Evolutionary conservation across 1,140 invertebrate species (phyloP).

Genomic region (Drosophila hydei): DNA sequence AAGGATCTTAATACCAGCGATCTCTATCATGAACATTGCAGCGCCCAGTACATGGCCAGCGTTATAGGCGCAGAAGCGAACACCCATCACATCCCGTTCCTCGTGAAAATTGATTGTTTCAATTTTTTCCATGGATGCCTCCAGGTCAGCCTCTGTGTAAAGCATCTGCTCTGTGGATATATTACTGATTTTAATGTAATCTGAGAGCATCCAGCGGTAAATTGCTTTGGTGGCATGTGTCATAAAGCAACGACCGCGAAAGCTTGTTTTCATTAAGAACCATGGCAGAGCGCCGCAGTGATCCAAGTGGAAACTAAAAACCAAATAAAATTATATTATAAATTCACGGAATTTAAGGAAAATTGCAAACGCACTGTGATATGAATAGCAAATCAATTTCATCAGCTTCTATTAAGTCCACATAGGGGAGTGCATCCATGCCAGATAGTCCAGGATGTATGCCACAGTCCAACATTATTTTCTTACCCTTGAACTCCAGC

Average conservation of each 20-base stretch:
- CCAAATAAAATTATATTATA: neutral
- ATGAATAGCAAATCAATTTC: slow-evolving; percentile 98
- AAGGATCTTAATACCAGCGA: slow-evolving; percentile 97
- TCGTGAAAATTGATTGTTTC: slow-evolving; percentile 99
- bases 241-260: slow-evolving; percentile 99
- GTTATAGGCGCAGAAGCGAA: slow-evolving; percentile 99
- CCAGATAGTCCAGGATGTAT: slow-evolving; percentile 99
- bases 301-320: slow-evolving; percentile 97
- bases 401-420: slow-evolving; percentile 98
- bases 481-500: slow-evolving; percentile 99
- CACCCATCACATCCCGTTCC: slow-evolving; percentile 98
- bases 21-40: slow-evolving; percentile 99
- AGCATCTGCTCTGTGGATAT: slow-evolving; percentile 99
- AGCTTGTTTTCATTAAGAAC: slow-evolving; percentile 98
- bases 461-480: slow-evolving; percentile 99
- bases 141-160: slow-evolving; percentile 98
- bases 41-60: slow-evolving; percentile 99
- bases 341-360: too few relatives aligned
- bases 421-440: slow-evolving; percentile 98
- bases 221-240: slow-evolving; percentile 99
- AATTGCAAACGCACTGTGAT: slow-evolving; percentile 91
- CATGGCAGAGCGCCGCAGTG: slow-evolving; percentile 99
- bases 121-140: slow-evolving; percentile 99
- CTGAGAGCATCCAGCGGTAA: slow-evolving; percentile 98
- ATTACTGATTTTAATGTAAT: slow-evolving; percentile 99